Evolutionary conservation across 2,797 vertebrate species (phyloP).

Genomic region (Antrozous pallidus): DNA sequence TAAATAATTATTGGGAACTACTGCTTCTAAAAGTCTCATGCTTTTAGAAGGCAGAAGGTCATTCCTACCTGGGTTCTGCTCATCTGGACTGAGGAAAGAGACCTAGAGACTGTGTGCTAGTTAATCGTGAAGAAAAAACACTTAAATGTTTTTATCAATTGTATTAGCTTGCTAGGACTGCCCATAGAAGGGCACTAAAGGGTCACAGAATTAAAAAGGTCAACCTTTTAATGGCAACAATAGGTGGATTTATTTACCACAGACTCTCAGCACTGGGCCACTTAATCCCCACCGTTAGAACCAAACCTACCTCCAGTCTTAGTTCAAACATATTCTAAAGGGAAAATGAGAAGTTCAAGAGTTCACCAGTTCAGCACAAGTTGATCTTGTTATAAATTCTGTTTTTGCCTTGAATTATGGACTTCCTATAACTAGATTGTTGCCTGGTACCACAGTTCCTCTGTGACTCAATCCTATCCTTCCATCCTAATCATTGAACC

Average conservation of each 20-base stretch:
- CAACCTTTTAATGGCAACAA: neutral
- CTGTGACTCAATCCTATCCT: neutral
- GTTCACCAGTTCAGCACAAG: neutral
- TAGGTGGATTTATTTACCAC: neutral
- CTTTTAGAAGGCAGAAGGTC: neutral
- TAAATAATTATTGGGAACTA: neutral
- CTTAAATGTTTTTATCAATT: neutral
- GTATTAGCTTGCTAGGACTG: neutral
- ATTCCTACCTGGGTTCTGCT: neutral
- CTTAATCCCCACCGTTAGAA: neutral
- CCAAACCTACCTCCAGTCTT: neutral
- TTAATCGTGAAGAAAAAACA: neutral
- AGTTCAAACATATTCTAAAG: neutral
- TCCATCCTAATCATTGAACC: neutral
- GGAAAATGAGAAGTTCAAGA: constrained; percentile 54
- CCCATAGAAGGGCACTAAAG: neutral
- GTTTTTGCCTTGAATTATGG: neutral
- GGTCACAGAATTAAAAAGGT: neutral
- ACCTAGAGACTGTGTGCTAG: neutral
- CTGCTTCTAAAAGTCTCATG: neutral
- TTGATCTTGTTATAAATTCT: neutral
- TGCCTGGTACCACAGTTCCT: neutral
- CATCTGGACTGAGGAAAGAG: neutral
- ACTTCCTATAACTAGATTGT: constrained; percentile 29
- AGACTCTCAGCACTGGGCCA: neutral